Evolutionary conservation across 2,113 vertebrate species (phyloP).

Genomic region (Peromyscus maniculatus): DNA sequence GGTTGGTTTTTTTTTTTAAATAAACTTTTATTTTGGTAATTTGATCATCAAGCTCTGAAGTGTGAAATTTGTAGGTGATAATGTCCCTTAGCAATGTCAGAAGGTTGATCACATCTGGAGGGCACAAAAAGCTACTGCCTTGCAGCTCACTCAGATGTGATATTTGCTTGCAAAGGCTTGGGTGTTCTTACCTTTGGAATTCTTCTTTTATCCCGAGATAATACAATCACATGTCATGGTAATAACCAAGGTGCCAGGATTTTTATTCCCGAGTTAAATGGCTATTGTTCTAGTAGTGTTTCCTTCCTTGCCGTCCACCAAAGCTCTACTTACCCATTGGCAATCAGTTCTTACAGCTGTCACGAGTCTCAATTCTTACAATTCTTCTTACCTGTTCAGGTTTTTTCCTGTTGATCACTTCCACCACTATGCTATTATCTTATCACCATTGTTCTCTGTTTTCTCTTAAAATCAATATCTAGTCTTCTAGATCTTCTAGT

Average conservation of each 20-base stretch:
- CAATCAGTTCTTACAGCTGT: not conserved
- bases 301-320: not conserved
- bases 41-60: not conserved
- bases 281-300: not conserved
- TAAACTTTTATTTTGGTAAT: not conserved
- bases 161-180: not conserved
- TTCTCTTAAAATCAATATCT: not conserved
- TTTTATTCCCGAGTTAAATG: slow-evolving; percentile 1
- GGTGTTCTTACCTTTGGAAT: not conserved
- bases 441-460: not conserved
- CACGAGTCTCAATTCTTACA: not conserved
- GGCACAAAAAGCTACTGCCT: not conserved
- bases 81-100: not conserved
- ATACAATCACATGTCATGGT: not conserved
- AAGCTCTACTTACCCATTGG: not conserved
- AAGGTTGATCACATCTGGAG: not conserved
- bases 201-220: not conserved
- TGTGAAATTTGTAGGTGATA: not conserved
- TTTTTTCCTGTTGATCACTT: not conserved
- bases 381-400: not conserved
- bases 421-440: not conserved
- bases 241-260: not conserved
- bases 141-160: not conserved
- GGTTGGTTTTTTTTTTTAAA: not conserved
- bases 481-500: not conserved